Evolutionary conservation across 2,888 invertebrate species (phyloP).

Genomic region (Cerastis rubricosa): DNA sequence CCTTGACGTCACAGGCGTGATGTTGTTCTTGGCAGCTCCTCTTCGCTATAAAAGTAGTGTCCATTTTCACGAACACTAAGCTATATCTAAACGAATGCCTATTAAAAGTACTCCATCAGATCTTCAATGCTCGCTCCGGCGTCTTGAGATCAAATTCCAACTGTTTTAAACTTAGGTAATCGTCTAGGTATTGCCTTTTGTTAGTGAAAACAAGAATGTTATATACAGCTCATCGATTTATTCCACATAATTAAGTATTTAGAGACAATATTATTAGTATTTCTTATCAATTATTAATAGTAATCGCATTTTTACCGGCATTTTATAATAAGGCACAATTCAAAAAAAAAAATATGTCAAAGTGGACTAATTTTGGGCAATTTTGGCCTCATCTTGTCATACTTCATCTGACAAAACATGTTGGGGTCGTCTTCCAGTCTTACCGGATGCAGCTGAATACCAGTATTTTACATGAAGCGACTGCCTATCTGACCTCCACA

Average conservation of each 20-base stretch:
- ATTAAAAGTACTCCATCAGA: background rate
- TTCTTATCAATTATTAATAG: constrained; percentile 44
- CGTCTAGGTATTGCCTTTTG: background rate
- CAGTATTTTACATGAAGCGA: too few relatives aligned
- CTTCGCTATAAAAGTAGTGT: constrained; percentile 40
- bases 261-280: constrained; percentile 59
- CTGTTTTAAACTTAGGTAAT: background rate
- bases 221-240: constrained; percentile 31
- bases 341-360: background rate
- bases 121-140: too few relatives aligned
- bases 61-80: background rate
- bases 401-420: too few relatives aligned
- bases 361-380: constrained; percentile 25
- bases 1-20: rapidly evolving
- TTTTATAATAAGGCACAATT: constrained; percentile 42
- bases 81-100: background rate
- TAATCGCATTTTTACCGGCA: constrained; percentile 56
- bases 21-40: background rate
- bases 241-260: constrained; percentile 53
- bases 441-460: too few relatives aligned
- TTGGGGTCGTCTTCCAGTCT: too few relatives aligned
- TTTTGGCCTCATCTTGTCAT: too few relatives aligned
- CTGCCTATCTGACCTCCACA: too few relatives aligned
- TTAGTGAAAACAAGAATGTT: background rate
- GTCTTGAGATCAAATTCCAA: background rate